These are phyloP conservation scores for Zoanthus solanderi DNA, from an alignment of 92 coral and sea anemone genomes.

Conservation along the genomic window DNA sequence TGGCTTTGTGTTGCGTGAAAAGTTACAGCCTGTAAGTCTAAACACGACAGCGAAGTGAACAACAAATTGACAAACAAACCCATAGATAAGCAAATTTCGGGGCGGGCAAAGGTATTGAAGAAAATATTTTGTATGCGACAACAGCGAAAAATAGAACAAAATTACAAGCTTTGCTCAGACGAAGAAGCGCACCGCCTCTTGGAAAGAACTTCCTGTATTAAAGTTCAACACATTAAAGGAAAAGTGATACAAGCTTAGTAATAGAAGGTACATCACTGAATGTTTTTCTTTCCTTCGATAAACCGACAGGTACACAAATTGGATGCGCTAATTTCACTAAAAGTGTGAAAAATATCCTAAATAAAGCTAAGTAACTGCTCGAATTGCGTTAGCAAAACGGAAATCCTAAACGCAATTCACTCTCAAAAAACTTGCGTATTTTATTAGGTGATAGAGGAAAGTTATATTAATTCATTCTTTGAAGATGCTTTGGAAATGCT, in stretches of 20 bases:
- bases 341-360: conserved; percentile 8
- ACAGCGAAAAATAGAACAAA: conserved; percentile 26
- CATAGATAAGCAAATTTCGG: conserved; percentile 38
- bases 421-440: conserved; percentile 6
- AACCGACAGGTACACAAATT: conserved; percentile 25
- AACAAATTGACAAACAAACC: conserved; percentile 32
- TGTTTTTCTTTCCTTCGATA: conserved; percentile 34
- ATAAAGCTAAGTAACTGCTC: conserved; percentile 17
- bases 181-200: not conserved
- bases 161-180: not conserved
- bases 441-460: conserved; percentile 3
- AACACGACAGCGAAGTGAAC: conserved; percentile 18
- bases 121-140: conserved; percentile 17
- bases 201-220: conserved; percentile 41
- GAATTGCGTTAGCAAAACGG: conserved; percentile 14
- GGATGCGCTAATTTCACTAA: conserved; percentile 18
- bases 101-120: conserved; percentile 41
- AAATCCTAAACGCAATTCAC: not conserved
- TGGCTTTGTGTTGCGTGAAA: conserved; percentile 34
- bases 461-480: conserved; percentile 6
- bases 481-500: conserved; percentile 41
- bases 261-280: conserved; percentile 10
- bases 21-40: not conserved
- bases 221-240: conserved; percentile 41
- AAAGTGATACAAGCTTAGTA: conserved; percentile 22